Conservation (phyloP, 2,888 invertebrate genomes). For the Auanema freiburgensis region DNA sequence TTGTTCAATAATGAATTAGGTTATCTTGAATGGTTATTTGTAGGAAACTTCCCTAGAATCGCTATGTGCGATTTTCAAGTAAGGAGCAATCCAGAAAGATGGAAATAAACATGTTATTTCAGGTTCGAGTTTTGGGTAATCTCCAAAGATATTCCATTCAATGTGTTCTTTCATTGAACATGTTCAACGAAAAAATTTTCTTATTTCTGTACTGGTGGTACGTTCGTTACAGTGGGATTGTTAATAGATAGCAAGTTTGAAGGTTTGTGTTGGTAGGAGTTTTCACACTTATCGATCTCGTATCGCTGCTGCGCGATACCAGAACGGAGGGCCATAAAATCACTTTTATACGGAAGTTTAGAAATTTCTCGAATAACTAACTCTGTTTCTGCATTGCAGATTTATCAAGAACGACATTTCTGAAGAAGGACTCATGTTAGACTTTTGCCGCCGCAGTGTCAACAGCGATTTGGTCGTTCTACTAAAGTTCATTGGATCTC, state of each 20-base stretch:
- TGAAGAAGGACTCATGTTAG: constrained; percentile 29
- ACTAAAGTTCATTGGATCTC: constrained; percentile 44
- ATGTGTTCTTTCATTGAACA: constrained; percentile 50
- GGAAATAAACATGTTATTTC: constrained; percentile 7
- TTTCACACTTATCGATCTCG: constrained; percentile 35
- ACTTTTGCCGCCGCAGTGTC: constrained; percentile 41
- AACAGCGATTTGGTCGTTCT: constrained; percentile 44
- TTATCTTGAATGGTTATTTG: not conserved
- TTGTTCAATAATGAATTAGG: not conserved
- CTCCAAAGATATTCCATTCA: constrained; percentile 49
- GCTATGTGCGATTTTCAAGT: constrained; percentile 62
- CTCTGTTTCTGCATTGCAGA: constrained; percentile 15
- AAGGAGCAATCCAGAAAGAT: not conserved
- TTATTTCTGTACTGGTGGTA: constrained; percentile 58
- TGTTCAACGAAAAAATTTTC: constrained; percentile 63
- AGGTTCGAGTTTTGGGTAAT: constrained; percentile 42
- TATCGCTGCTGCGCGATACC: constrained; percentile 31
- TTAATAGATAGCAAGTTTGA: not conserved
- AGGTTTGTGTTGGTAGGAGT: constrained; percentile 36
- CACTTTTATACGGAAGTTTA: constrained; percentile 24
- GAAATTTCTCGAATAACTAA: too few relatives aligned
- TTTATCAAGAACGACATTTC: constrained; percentile 28
- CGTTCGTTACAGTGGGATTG: not conserved
- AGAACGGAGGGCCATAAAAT: constrained; percentile 22
- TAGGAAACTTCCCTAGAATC: constrained; percentile 59